These are phyloP conservation scores for Pyrrhia umbra DNA, from an alignment of 2,888 invertebrate genomes.

Conservation along the genomic window DNA sequence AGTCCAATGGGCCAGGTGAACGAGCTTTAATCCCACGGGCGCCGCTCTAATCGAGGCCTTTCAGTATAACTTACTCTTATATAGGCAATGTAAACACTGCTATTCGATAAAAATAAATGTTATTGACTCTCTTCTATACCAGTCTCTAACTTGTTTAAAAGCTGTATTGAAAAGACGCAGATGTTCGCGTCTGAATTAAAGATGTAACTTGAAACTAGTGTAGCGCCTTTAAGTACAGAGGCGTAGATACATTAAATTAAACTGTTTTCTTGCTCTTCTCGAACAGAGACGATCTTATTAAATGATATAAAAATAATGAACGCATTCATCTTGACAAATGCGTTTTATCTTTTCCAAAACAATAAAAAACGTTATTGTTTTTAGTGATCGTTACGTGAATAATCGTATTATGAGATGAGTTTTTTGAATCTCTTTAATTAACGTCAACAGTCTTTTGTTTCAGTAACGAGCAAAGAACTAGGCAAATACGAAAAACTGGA, in stretches of 20 bases:
- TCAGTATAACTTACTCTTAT: conserved; percentile 54
- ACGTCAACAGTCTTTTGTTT: conserved; percentile 43
- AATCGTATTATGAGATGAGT: neutral
- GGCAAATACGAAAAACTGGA: conserved; percentile 36
- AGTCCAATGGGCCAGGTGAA: conserved; percentile 66
- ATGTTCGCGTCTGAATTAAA: conserved; percentile 19
- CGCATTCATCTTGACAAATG: neutral
- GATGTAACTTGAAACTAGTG: neutral
- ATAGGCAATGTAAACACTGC: conserved; percentile 37
- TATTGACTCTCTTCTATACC: conserved; percentile 26
- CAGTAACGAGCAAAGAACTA: conserved; percentile 45
- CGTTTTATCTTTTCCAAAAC: no score
- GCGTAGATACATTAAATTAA: neutral
- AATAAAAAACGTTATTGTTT: neutral
- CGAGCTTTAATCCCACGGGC: conserved; percentile 63
- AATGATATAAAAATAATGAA: neutral
- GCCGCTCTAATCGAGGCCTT: conserved; percentile 62
- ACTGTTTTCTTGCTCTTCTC: neutral
- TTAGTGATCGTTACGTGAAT: conserved; percentile 7
- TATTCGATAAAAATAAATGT: conserved; percentile 52
- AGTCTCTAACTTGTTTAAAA: conserved; percentile 37
- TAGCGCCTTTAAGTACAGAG: neutral
- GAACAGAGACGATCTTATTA: neutral
- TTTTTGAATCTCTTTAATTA: conserved; percentile 38
- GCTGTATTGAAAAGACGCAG: conserved; percentile 10